Conservation (phyloP, 2,113 vertebrate genomes). For the Pontoporia blainvillei region DNA sequence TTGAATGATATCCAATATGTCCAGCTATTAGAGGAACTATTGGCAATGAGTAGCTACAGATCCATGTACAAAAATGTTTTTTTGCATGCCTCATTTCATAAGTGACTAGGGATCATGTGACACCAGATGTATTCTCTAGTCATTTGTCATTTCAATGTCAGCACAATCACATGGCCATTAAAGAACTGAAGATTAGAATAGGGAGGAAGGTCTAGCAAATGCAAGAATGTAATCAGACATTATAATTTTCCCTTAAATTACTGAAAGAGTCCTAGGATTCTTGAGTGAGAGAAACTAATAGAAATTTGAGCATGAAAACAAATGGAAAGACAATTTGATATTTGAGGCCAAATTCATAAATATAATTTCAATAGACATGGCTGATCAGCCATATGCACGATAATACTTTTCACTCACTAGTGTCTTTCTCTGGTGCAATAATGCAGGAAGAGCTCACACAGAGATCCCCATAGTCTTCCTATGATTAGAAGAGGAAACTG, state of each 20-base stretch:
- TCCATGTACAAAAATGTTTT: conserved; percentile 53
- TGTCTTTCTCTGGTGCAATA: conserved; percentile 23
- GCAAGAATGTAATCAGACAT: conserved; percentile 48
- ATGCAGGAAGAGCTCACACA: conserved; percentile 2
- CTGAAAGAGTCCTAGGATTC: conserved; percentile 29
- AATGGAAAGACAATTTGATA: conserved; percentile 40
- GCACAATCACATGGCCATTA: neutral
- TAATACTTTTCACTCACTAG: conserved; percentile 3
- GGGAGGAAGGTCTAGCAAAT: conserved; percentile 25
- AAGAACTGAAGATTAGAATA: conserved; percentile 42
- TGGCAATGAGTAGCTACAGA: conserved; percentile 52
- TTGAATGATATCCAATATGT: conserved; percentile 48
- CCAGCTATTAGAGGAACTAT: conserved; percentile 30
- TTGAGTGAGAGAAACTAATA: conserved; percentile 27
- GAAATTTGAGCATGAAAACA: conserved; percentile 51
- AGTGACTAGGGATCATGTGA: conserved; percentile 58
- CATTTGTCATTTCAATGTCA: conserved; percentile 66
- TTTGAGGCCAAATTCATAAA: conserved; percentile 26
- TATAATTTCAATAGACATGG: conserved; percentile 31
- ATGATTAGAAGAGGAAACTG: neutral
- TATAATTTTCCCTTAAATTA: conserved; percentile 45
- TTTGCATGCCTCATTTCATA: conserved; percentile 55
- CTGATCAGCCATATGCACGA: neutral
- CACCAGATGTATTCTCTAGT: conserved; percentile 68
- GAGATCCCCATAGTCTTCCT: neutral